Evolutionary conservation across 92 coral and sea anemone genomes (phyloP), one percentile per base, ranked within the genome.

Genomic region (Phymanthus crucifer): DNA sequence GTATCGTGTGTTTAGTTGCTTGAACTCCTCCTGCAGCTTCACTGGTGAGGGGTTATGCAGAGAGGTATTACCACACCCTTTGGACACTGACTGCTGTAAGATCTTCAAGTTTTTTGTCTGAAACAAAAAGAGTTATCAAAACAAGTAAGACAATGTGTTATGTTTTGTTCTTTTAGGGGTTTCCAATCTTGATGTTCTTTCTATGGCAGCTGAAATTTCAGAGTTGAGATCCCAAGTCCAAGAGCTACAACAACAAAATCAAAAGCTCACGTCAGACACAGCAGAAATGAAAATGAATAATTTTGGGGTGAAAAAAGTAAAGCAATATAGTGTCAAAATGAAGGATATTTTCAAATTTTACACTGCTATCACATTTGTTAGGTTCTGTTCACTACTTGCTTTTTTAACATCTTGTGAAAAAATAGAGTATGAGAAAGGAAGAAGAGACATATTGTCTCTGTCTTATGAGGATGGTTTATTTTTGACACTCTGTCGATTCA

Each of bases 401-500:
- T 80, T 80, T 36, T 78, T 80, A 61, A 38, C 36, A 70, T 57
- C 84, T 54, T 29, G 64, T 34, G 32, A 46, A 54, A 40, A 19
- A 36, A 23, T 73, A 23, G 75, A 38, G 71, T 80, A 34, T 70
- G 77, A 80, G 56, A 80, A 80, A 37, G 77, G 77, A 70, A 68
- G 78, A 37, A 73, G 64, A 70, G 84, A 71, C 48, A 65, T 80
- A 38, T 32, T 57, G 76, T 54, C 31, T 43, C 40, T 80, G 29
- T 70, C 78, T n/a, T 26, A 70, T 80, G 65, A 74, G 46, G 80
- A 83, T 83, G 35, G 86, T 75, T 75, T 83, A 27, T 83, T 83
- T 73, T 67, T 83, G 75, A 74, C 81, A 45, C 35, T 83, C 17
- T 83, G 81, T 68, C 38, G 86, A 31, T 64, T 83, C 21, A 83